phyloP scores from a whole-genome alignment of 1,140 invertebrate genomes.

The Maniola jurtina region DNA sequence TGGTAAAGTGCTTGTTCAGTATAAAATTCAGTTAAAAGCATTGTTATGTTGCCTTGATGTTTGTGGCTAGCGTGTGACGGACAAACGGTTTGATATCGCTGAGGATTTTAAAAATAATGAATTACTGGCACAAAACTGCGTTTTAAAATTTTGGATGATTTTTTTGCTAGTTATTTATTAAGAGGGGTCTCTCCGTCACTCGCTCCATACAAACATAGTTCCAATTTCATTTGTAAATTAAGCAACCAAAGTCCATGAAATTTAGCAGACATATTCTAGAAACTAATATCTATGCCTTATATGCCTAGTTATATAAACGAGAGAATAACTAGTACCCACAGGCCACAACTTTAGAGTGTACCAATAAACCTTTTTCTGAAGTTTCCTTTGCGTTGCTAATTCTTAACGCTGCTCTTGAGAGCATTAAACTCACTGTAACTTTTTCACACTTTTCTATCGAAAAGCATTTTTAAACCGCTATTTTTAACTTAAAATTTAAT shows the following conservation, averaged over 20 bases:
- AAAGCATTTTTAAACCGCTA: constrained; percentile 5
- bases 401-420: constrained; percentile 16
- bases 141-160: too few species aligned
- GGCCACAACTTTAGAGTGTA: neutral
- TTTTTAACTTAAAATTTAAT: neutral
- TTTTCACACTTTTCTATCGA: constrained; percentile 4
- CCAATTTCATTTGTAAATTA: too few species aligned
- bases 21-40: constrained; percentile 20
- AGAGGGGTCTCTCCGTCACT: too few species aligned
- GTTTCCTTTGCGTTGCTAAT: constrained; percentile 22
- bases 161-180: too few species aligned
- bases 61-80: constrained; percentile 18
- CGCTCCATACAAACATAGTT: too few species aligned
- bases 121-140: neutral
- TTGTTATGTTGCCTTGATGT: constrained; percentile 20
- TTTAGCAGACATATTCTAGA: too few species aligned
- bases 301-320: too few species aligned
- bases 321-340: neutral
- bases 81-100: constrained; percentile 12
- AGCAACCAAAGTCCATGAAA: too few species aligned
- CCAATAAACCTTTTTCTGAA: constrained; percentile 16
- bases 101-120: neutral
- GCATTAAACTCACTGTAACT: constrained; percentile 10
- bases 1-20: constrained; percentile 15
- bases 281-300: too few species aligned